These are phyloP conservation scores for Glyptemys insculpta DNA, from an alignment of 2,797 vertebrate genomes.

Conservation along the genomic window DNA sequence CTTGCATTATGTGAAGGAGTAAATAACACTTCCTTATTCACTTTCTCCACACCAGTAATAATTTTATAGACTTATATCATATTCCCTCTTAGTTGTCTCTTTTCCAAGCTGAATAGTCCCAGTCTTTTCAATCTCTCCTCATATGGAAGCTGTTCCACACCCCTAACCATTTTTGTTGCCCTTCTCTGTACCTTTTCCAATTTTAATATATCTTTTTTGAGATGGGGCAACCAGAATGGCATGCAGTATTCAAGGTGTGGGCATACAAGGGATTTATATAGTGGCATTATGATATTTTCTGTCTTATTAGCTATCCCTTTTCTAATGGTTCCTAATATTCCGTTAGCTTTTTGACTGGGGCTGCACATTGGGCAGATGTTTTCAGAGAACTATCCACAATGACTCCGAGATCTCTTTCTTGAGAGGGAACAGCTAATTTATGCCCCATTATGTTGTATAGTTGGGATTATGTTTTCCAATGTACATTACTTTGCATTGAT, in stretches of 20 bases:
- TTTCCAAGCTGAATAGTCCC: neutral
- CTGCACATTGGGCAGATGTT: too few species aligned
- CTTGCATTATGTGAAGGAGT: neutral
- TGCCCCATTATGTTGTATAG: too few species aligned
- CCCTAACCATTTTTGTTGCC: neutral
- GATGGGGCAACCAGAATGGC: neutral
- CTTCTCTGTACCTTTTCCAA: neutral
- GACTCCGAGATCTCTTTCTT: too few species aligned
- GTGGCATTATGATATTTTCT: neutral
- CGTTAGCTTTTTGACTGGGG: too few species aligned
- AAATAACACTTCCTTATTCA: neutral
- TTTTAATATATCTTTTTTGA: neutral
- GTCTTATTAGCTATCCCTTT: neutral
- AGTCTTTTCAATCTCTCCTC: neutral
- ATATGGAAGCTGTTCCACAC: neutral
- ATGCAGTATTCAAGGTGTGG: neutral
- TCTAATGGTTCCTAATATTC: neutral
- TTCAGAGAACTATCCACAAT: too few species aligned
- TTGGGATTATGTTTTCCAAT: too few species aligned
- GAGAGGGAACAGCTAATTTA: too few species aligned
- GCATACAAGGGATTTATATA: neutral
- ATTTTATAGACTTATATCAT: neutral
- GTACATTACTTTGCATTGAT: neutral
- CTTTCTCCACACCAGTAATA: neutral
- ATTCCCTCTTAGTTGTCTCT: neutral